These are phyloP conservation scores for Netelia fuscicornis DNA, from an alignment of 2,888 invertebrate genomes.

Conservation along the genomic window DNA sequence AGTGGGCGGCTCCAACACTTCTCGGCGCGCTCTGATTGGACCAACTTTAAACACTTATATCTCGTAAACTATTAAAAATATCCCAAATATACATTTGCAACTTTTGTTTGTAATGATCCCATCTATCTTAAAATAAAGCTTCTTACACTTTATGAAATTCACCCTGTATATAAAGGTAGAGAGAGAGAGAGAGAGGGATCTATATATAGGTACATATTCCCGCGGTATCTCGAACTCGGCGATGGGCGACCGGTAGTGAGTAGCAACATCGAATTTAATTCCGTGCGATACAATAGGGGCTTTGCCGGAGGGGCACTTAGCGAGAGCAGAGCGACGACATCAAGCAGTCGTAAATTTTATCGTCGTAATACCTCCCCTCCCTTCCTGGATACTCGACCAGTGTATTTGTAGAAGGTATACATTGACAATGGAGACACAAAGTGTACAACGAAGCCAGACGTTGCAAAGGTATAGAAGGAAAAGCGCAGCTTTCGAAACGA, in stretches of 20 bases:
- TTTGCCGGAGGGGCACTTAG: slow-evolving; percentile 54
- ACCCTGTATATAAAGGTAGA: background rate
- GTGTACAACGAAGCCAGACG: slow-evolving; percentile 8
- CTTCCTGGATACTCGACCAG: background rate
- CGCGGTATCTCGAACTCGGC: slow-evolving; percentile 30
- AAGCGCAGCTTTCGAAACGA: slow-evolving; percentile 14
- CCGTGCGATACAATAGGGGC: slow-evolving; percentile 41
- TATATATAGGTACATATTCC: background rate
- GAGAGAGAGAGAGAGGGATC: background rate
- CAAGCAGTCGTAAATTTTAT: slow-evolving; percentile 38
- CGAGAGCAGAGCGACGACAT: slow-evolving; percentile 28
- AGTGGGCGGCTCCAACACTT: too few species aligned
- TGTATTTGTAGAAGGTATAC: background rate
- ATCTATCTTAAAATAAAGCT: too few species aligned
- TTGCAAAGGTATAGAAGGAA: background rate
- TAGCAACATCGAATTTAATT: slow-evolving; percentile 56
- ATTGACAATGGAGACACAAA: background rate
- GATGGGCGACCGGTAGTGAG: slow-evolving; percentile 34
- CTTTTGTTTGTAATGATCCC: too few species aligned
- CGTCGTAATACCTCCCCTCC: background rate
- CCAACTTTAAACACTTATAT: too few species aligned
- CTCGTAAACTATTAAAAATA: too few species aligned
- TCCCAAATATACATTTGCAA: too few species aligned
- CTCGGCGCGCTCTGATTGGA: too few species aligned
- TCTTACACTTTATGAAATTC: too few species aligned